Conservation (phyloP, 1,140 invertebrate genomes). For the Phenacoccus solenopsis region DNA sequence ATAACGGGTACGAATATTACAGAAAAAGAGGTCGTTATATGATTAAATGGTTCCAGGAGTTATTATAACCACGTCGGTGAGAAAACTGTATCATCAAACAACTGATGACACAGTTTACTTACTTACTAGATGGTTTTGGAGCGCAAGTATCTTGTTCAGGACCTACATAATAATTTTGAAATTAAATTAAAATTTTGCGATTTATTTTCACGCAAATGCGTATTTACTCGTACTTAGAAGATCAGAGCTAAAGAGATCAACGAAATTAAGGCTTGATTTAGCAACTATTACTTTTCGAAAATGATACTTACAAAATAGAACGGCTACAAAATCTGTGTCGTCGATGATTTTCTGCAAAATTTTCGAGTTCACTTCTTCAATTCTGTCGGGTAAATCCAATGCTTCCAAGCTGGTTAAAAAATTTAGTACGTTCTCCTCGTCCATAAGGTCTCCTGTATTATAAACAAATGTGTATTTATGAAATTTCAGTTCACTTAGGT, state of each 20-base stretch:
- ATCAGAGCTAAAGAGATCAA: no score
- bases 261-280: no score
- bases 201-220: no score
- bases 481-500: not conserved
- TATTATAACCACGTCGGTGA: not conserved
- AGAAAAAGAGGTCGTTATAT: not conserved
- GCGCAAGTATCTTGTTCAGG: not conserved
- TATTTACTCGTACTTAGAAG: no score
- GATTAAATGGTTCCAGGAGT: not conserved
- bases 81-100: constrained; percentile 1
- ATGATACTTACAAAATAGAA: constrained; percentile 82
- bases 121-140: not conserved
- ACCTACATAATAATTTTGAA: constrained; percentile 8
- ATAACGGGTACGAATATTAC: no score
- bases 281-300: not conserved
- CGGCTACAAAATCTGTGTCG: constrained; percentile 82
- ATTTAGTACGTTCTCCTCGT: constrained; percentile 82
- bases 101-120: constrained; percentile 8
- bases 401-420: constrained; percentile 86
- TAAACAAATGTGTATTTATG: constrained; percentile 23
- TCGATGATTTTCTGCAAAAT: constrained; percentile 83
- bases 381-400: constrained; percentile 87
- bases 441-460: constrained; percentile 88
- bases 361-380: constrained; percentile 87
- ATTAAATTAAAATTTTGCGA: not conserved